These are phyloP conservation scores for Galago senegalensis DNA, from an alignment of 2,797 vertebrate species.

Conservation along the genomic window DNA sequence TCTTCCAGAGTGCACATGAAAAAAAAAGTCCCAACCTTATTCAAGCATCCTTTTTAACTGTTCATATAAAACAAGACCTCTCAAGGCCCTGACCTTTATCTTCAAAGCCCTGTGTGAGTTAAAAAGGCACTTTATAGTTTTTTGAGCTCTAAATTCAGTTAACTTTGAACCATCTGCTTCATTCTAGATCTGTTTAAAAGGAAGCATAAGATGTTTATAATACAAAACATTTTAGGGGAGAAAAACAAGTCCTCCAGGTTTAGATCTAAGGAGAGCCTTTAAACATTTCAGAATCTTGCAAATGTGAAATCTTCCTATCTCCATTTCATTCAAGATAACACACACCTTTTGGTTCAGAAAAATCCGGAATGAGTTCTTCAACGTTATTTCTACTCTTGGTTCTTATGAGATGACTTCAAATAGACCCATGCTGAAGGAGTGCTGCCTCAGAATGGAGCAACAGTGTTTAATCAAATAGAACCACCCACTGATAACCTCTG, in stretches of 20 bases:
- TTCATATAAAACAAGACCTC: neutral
- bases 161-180: constrained; percentile 48
- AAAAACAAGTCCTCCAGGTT: neutral
- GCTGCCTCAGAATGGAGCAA: neutral
- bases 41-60: neutral
- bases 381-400: neutral
- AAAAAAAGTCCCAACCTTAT: neutral
- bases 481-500: constrained; percentile 15
- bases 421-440: neutral
- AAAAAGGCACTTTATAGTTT: constrained; percentile 29
- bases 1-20: neutral
- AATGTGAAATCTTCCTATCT: neutral
- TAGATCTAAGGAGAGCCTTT: neutral
- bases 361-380: neutral
- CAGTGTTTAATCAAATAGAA: constrained; percentile 7
- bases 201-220: constrained; percentile 37
- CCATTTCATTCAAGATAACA: neutral
- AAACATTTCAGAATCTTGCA: constrained; percentile 15
- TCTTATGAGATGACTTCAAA: neutral
- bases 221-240: neutral
- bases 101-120: constrained; percentile 68
- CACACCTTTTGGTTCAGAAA: neutral
- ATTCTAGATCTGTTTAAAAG: constrained; percentile 32
- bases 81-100: constrained; percentile 44
- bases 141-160: constrained; percentile 34